Conservation (phyloP, 2,113 vertebrate genomes). For the Xiphophorus maculatus region DNA sequence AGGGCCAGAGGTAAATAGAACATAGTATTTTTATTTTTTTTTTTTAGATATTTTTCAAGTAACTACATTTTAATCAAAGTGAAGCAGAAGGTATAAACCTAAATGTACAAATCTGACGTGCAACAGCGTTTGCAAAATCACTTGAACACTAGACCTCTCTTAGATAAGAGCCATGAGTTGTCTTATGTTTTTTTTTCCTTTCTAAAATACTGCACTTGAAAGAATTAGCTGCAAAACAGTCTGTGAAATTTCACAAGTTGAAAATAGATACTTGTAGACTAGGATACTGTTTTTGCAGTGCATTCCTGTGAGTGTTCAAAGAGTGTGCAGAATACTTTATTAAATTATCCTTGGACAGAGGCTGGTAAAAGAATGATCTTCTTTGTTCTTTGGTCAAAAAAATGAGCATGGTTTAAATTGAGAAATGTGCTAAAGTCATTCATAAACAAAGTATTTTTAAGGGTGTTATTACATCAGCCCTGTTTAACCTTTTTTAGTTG, state of each 20-base stretch:
- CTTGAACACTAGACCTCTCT: background rate
- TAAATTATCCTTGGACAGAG: background rate
- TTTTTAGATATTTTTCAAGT: background rate
- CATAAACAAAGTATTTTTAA: no score
- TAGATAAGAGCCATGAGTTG: background rate
- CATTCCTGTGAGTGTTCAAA: background rate
- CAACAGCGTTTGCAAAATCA: background rate
- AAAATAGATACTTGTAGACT: background rate
- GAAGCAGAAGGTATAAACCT: no score
- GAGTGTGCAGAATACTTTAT: background rate
- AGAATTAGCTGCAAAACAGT: background rate
- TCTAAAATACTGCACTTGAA: background rate
- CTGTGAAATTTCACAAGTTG: constrained; percentile 1
- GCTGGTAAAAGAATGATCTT: background rate
- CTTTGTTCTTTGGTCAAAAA: background rate
- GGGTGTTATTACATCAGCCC: no score
- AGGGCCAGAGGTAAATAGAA: constrained; percentile 85
- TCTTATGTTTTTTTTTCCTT: background rate
- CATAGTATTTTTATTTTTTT: background rate
- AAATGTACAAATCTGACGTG: background rate
- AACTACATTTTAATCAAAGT: background rate
- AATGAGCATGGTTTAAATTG: background rate
- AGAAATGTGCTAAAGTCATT: no score
- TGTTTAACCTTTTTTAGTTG: no score
- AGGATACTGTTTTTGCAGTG: background rate